Base-by-base conservation (phyloP, 1,140 invertebrate species). In the Drosophila watanabei region DNA sequence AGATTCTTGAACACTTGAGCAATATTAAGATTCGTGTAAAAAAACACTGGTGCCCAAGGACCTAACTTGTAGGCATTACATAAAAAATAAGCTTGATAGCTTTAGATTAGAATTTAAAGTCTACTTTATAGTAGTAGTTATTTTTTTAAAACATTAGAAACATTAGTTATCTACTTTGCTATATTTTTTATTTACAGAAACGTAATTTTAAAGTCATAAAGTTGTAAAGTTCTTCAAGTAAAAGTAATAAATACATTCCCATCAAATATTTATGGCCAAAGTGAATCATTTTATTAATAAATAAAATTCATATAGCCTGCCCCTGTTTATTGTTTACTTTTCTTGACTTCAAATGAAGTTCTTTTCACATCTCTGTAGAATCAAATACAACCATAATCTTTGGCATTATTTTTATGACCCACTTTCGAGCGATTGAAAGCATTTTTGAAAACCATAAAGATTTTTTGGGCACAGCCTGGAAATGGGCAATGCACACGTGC, bases 401-500 rank as follows among this genome's bases (percentile, higher is more conserved):
- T 37, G 33, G 18, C 8, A 13, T 60, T 64, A 60, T 60, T 60
- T 60, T 65, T 45, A 65, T 35, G 58, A 41, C 16, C 32, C 39
- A 65, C 63, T 41, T 30, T 41, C 14, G 30, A n/a, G 14, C n/a
- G 28, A 37, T 41, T 63, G 37, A 66, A 63, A 35, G 24, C 5
- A 35, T 32, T 68, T 20, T 37, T n/a, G n/a, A 30, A 64, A 37
- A 20, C 33, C 45, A 63, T 66, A 63, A 63, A 37, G 59, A 68
- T n/a, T n/a, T 68, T 64, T 68, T 48, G 11, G 64, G n/a, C 63
- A 68, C 43, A 20, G 24, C 59, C 43, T 1, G n/a, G 6, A 20
- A 32, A 18, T n/a, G 46, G 41, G 58, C 35, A 18, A 35, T 54
- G 24, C 62, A 60, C 62, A 77, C 75, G 75, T 77, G 62, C 73